phyloP scores from a whole-genome alignment of 2,113 vertebrate genomes.

The Eolophus roseicapilla region DNA sequence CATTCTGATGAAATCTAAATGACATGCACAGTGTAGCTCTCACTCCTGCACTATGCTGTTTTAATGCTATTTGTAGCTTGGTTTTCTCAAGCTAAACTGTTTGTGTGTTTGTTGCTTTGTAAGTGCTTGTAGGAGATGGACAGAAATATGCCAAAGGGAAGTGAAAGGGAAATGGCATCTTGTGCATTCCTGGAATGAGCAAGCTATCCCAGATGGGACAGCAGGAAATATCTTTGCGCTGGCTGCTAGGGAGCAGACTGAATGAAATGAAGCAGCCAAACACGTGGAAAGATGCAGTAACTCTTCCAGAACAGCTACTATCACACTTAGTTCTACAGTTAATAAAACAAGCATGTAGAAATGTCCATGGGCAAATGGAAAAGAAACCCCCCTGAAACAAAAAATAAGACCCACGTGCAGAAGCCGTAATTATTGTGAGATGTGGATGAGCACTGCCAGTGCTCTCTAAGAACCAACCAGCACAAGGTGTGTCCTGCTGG shows the following conservation, averaged over 20 bases:
- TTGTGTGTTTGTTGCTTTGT: background rate
- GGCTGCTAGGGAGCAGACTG: background rate
- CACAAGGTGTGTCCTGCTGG: background rate
- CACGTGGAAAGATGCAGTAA: accelerated
- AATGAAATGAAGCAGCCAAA: background rate
- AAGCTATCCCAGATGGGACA: background rate
- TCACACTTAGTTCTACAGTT: background rate
- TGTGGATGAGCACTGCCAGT: background rate
- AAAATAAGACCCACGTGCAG: background rate
- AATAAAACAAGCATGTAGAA: background rate
- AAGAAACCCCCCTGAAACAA: background rate
- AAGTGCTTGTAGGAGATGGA: background rate
- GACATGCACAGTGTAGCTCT: background rate
- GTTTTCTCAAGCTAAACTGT: background rate
- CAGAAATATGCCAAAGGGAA: background rate
- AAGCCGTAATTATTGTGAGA: background rate
- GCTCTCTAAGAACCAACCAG: background rate
- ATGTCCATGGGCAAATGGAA: background rate
- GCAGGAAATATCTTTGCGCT: background rate
- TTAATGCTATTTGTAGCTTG: background rate
- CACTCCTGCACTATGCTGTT: background rate
- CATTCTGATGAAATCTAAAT: slow-evolving; percentile 34
- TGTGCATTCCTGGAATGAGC: background rate
- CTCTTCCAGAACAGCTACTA: background rate
- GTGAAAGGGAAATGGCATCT: background rate